Evolutionary conservation across 2,888 invertebrate genomes (phyloP).

Genomic region (Scaptomyza caliginosa): DNA sequence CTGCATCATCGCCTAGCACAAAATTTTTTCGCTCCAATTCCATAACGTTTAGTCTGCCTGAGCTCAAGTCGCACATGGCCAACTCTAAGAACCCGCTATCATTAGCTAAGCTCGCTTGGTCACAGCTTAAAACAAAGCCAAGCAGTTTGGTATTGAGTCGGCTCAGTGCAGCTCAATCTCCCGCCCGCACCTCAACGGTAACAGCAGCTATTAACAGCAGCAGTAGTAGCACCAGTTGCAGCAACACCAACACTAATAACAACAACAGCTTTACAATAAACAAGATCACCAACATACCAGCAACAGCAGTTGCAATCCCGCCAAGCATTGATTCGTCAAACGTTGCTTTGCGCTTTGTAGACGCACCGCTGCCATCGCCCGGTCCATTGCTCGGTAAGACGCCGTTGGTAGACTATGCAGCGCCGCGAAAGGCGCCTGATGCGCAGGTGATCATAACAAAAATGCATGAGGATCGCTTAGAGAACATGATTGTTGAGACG

Average conservation of each 20-base stretch:
- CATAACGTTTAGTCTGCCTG: slow-evolving; percentile 86
- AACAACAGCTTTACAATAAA: neutral
- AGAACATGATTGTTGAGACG: slow-evolving; percentile 40
- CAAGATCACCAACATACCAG: slow-evolving; percentile 5
- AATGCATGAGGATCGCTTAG: slow-evolving; percentile 82
- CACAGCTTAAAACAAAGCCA: slow-evolving; percentile 85
- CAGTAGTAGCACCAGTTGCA: slow-evolving; percentile 10
- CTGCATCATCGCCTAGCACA: slow-evolving; percentile 83
- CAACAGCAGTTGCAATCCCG: slow-evolving; percentile 12
- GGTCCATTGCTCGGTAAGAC: slow-evolving; percentile 93
- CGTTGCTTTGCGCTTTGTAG: slow-evolving; percentile 84
- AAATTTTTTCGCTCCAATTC: slow-evolving; percentile 87
- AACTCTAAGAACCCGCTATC: slow-evolving; percentile 81
- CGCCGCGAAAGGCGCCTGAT: slow-evolving; percentile 75
- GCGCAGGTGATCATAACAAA: slow-evolving; percentile 82
- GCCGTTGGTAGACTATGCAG: slow-evolving; percentile 89
- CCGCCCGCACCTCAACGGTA: slow-evolving; percentile 60
- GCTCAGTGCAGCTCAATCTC: slow-evolving; percentile 78
- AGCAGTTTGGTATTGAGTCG: slow-evolving; percentile 86
- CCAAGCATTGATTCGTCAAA: slow-evolving; percentile 31
- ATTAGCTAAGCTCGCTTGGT: slow-evolving; percentile 83
- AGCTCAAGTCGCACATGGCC: slow-evolving; percentile 84
- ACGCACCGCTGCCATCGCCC: slow-evolving; percentile 90
- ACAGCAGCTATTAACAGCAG: neutral
- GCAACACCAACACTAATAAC: slow-evolving; percentile 5